Base-by-base conservation (phyloP, 2,797 vertebrate genomes). In the Myiotriccus ornatus region DNA sequence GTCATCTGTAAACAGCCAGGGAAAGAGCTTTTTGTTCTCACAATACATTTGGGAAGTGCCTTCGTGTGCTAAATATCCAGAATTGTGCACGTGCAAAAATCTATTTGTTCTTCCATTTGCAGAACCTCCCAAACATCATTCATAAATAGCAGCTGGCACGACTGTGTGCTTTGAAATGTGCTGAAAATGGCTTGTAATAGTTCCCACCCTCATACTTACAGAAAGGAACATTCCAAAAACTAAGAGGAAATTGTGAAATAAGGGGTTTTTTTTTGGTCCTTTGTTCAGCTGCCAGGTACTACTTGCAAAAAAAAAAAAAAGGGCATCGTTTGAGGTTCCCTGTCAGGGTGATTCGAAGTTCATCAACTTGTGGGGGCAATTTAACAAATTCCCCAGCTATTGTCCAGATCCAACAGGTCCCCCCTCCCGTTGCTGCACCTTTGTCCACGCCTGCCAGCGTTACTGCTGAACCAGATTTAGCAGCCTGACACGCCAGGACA, bases 11-110 rank as follows among this genome's bases (percentile, higher is more conserved):
- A 95, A 93, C 65, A 91, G 84, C 41, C 82, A 75, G 63, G 87
- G 91, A 85, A 94, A 93, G 55, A 71, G 79, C n/a, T 89, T 96
- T 95, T 91, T 96, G 65, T 94, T 94, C 91, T 90, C 87, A 68
- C 37, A 85, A 77, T 86, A 86, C 6, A 27, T 62, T 88, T 88
- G 65, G 87, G 80, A 93, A 93, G 62, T 52, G 57, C 68, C 57
- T 80, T 64, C 55, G 32, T 73, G 63, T 55, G 49, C 81, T 84
- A 73, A 94, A 70, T 44, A 92, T 43, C 68, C 77, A 69, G 53
- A 86, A 68, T 7, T 30, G 69, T 28, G 73, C 87, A 71, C 0
- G 1, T 57, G 71, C 39, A 80, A 57, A 87, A 94, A 77, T 47
- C 14, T 46, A 4, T 68, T 90, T 74, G 52, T 76, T 74, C 84